phyloP scores from a whole-genome alignment of 2,888 invertebrate species.

The Ophraella communa region DNA sequence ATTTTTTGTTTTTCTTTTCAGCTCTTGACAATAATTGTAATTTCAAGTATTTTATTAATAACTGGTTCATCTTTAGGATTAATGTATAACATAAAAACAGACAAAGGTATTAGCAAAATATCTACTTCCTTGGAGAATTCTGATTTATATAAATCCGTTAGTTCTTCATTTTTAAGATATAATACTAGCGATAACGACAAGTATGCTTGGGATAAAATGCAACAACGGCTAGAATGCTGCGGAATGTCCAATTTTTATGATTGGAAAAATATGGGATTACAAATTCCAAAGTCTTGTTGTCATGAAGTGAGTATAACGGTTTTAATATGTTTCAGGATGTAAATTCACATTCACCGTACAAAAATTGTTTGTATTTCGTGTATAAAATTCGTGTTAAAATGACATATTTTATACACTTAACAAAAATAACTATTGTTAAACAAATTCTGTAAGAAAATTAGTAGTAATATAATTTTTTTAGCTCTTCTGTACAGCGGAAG shows the following conservation, averaged over 20 bases:
- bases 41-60: constrained; percentile 27
- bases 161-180: constrained; percentile 22
- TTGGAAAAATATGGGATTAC: constrained; percentile 22
- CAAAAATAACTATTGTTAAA: too few relatives aligned
- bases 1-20: constrained; percentile 9
- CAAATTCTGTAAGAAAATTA: not conserved
- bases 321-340: too few relatives aligned
- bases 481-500: constrained; percentile 22
- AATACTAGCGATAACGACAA: constrained; percentile 16
- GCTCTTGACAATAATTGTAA: constrained; percentile 27
- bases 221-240: constrained; percentile 31
- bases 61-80: constrained; percentile 30
- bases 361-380: too few relatives aligned
- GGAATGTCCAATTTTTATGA: constrained; percentile 28
- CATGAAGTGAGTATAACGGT: constrained; percentile 20
- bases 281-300: constrained; percentile 34
- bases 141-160: constrained; percentile 28
- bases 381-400: too few relatives aligned
- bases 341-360: too few relatives aligned
- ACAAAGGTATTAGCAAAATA: constrained; percentile 3
- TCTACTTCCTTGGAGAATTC: constrained; percentile 19
- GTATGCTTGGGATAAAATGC: constrained; percentile 33
- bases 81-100: constrained; percentile 17
- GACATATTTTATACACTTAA: too few relatives aligned
- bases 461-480: constrained; percentile 19